Conservation (phyloP, 2,797 vertebrate species). For the Champsocephalus gunnari region DNA sequence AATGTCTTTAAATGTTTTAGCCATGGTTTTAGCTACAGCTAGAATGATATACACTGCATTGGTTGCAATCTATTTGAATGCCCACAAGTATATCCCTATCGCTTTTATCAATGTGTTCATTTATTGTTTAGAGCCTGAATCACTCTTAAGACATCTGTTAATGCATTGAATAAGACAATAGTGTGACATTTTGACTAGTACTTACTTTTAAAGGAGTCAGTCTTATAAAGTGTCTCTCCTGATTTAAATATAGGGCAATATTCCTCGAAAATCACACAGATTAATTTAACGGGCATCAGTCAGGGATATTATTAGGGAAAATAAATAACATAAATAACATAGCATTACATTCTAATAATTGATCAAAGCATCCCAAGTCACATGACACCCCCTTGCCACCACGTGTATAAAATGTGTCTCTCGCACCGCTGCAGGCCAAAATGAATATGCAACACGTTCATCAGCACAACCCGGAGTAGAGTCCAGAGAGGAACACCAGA, state of each 20-base stretch:
- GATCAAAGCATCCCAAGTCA: conserved; percentile 33
- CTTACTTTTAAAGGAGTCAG: conserved; percentile 36
- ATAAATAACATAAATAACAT: conserved; percentile 6
- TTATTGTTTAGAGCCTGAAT: conserved; percentile 15
- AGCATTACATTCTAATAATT: conserved; percentile 23
- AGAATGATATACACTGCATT: too few relatives aligned
- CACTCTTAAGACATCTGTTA: too few relatives aligned
- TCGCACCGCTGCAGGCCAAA: conserved; percentile 47
- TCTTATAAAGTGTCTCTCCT: conserved; percentile 50
- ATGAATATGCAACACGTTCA: conserved; percentile 67
- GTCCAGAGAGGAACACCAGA: conserved; percentile 62
- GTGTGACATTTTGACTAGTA: conserved; percentile 36
- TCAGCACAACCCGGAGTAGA: conserved; percentile 59
- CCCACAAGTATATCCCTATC: too few relatives aligned
- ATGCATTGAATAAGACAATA: conserved; percentile 8
- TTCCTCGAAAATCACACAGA: conserved; percentile 46
- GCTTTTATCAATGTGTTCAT: too few relatives aligned
- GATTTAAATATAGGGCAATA: conserved; percentile 48
- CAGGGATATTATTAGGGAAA: conserved; percentile 37
- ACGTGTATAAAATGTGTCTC: background rate
- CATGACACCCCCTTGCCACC: conserved; percentile 16
- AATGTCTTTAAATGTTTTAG: background rate
- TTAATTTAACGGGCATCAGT: conserved; percentile 53
- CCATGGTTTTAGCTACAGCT: too few relatives aligned
- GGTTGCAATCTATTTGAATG: too few relatives aligned